Percentiles rank a stretch among this genome's conserved stretches.
phyloP scores from a whole-genome alignment of 2,113 vertebrate species.

The Riparia riparia region DNA sequence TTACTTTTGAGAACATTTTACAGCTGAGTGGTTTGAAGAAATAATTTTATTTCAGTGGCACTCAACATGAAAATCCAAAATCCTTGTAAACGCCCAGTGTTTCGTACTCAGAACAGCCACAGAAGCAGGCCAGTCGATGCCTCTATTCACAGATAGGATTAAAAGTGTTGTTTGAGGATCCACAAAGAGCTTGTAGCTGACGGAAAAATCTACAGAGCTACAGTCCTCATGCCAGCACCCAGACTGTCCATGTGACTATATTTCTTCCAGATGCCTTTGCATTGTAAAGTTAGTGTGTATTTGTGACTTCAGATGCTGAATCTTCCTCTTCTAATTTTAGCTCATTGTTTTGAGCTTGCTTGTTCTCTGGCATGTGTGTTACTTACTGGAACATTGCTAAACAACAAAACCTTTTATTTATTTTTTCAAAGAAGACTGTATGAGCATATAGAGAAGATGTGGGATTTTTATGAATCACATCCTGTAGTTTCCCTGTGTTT shows the following conservation, averaged over 20 bases:
- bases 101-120: neutral
- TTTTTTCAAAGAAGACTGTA: slow-evolving; percentile 68
- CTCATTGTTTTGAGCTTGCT: slow-evolving; percentile 49
- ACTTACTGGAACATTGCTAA: slow-evolving; percentile 67
- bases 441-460: slow-evolving; percentile 71
- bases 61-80: neutral
- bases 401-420: slow-evolving; percentile 71
- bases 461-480: slow-evolving; percentile 83
- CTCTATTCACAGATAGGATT: neutral
- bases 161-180: neutral
- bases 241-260: slow-evolving; percentile 39
- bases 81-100: neutral
- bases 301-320: slow-evolving; percentile 57
- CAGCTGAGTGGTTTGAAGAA: neutral
- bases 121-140: neutral
- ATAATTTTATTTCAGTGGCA: neutral
- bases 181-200: neutral
- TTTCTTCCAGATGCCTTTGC: slow-evolving; percentile 63
- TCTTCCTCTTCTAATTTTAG: slow-evolving; percentile 54
- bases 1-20: neutral
- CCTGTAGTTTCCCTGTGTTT: slow-evolving; percentile 72
- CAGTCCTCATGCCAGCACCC: neutral
- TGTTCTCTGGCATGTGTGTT: slow-evolving; percentile 41
- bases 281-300: slow-evolving; percentile 40
- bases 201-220: neutral